Evolutionary conservation across 2,113 vertebrate species (phyloP), one percentile per base, ranked within the genome.

Genomic region (Cinclus mexicanus): DNA sequence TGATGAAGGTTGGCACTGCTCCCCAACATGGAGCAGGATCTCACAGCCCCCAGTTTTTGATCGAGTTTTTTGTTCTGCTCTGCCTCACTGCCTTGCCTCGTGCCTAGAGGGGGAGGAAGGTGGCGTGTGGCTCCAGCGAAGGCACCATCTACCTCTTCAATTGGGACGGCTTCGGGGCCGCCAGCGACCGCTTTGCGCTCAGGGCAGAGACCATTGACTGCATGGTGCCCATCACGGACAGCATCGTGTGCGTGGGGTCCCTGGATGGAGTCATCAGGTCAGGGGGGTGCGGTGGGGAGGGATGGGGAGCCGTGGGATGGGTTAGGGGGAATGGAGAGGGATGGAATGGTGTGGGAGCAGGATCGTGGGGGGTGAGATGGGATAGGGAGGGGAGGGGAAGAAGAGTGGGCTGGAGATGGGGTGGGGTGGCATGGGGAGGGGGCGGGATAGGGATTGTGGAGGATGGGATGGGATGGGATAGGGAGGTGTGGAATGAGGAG

Each of bases 131-230:
- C 84, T 99, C 99, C 93, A 98, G 98, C 0, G 99, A 99, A 65
- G 99, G 99, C 11, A 99, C 98, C 39, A 81, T 99, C 83, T 99
- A 99, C 96, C 98, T 99, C 96, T 99, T 99, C 95, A 99, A 99
- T 97, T 99, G 99, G 99, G 97, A 99, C 0, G 99, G 99, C 46
- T 99, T 99, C 4, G 99, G 99, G 10, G 99, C 99, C 0, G 98
- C 99, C 80, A 99, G 99, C 12, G 99, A 99, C 92, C 98, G 99
- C 57, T 99, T 99, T 42, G 98, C 98, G 1, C 47, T 99, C 72
- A 98, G 98, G 97, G 99, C 98, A 0, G 99, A 99, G 96, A 99
- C 99, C 3, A 94, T 99, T 1, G 99, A 99, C 94, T 98, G 99
- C 96, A 98, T 99, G 94, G 95, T 98, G 56, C 98, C 99, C 3